Evolutionary conservation across 2,113 vertebrate species (phyloP).

Genomic region (Aythya baeri): DNA sequence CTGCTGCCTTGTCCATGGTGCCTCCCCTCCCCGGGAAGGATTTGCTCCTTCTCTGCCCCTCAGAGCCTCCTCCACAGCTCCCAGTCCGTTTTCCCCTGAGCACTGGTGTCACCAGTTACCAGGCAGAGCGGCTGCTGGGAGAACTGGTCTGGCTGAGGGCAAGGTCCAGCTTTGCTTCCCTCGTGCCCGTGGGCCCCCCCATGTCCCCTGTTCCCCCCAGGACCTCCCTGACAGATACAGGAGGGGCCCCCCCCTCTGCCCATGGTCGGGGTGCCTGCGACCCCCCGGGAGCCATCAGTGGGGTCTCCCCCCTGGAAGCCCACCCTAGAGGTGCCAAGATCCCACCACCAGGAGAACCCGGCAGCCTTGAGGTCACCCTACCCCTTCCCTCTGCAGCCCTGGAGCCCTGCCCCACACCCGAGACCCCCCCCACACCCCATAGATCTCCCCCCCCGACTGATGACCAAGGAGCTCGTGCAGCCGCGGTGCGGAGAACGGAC

Average conservation of each 20-base stretch:
- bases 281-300: background rate
- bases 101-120: background rate
- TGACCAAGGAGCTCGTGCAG: background rate
- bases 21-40: background rate
- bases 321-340: background rate
- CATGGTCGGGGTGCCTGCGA: too few species aligned
- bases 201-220: too few species aligned
- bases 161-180: background rate
- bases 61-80: background rate
- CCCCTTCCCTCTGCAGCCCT: too few species aligned
- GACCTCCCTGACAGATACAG: background rate
- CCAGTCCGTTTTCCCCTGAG: background rate
- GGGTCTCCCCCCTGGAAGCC: background rate
- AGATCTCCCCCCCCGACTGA: background rate
- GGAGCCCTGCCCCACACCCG: background rate
- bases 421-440: background rate
- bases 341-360: background rate
- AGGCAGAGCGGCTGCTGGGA: background rate
- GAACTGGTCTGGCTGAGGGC: background rate
- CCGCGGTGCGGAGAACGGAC: background rate
- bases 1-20: background rate
- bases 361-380: background rate
- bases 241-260: background rate
- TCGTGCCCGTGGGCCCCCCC: background rate
- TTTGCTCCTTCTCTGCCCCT: background rate